phyloP scores from a whole-genome alignment of 2,888 invertebrate species.

The Liodrosophila aerea region DNA sequence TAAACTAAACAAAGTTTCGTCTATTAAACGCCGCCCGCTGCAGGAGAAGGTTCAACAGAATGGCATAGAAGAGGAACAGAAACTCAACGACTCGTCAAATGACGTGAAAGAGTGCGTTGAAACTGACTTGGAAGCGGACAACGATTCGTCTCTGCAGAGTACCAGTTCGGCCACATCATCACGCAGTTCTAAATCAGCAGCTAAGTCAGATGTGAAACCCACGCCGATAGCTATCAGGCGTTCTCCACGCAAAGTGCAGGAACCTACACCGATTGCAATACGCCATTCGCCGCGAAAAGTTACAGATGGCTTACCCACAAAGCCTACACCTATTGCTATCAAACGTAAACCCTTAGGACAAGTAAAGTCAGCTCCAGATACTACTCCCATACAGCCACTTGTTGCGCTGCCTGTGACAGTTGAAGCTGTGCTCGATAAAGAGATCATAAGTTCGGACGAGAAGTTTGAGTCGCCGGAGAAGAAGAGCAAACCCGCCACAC shows the following conservation, averaged over 20 bases:
- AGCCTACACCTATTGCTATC: constrained; percentile 25
- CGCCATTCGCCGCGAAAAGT: constrained; percentile 43
- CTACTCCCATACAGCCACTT: constrained; percentile 14
- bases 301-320: constrained; percentile 9
- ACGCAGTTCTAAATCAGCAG: constrained; percentile 28
- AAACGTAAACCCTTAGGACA: constrained; percentile 26
- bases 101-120: constrained; percentile 26
- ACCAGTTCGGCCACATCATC: constrained; percentile 35
- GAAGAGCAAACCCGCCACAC: constrained; percentile 78
- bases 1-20: constrained; percentile 58
- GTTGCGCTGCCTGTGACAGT: constrained; percentile 50
- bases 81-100: constrained; percentile 8
- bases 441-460: constrained; percentile 80
- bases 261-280: constrained; percentile 39
- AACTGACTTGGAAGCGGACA: constrained; percentile 53
- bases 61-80: background rate
- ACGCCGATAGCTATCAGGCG: constrained; percentile 53
- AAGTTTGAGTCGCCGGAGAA: constrained; percentile 81
- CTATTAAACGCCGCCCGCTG: constrained; percentile 55
- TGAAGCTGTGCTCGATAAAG: constrained; percentile 72
- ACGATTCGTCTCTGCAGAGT: constrained; percentile 67
- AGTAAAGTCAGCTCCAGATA: constrained; percentile 7
- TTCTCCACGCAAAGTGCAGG: constrained; percentile 48
- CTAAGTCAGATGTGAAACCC: constrained; percentile 21
- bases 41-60: constrained; percentile 50